Percentiles rank a stretch among this genome's conserved stretches.
Evolutionary conservation across 2,797 vertebrate genomes (phyloP).

Genomic region (Lithobates sylvaticus): DNA sequence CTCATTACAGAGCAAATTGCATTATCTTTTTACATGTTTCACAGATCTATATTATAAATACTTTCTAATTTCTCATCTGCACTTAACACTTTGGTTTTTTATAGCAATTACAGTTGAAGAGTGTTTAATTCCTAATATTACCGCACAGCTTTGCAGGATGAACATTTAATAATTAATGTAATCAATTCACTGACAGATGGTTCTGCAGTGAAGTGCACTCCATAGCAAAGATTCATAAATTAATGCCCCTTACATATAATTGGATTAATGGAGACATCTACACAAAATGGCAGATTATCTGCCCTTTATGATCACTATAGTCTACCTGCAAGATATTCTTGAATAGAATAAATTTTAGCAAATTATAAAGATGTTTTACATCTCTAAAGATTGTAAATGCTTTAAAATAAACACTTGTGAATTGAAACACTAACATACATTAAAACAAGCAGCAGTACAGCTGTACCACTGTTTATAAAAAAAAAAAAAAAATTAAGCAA

Average conservation of each 20-base stretch:
- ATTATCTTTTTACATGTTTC: constrained; percentile 54
- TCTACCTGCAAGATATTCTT: no score
- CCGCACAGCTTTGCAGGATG: constrained; percentile 25
- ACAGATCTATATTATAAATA: constrained; percentile 53
- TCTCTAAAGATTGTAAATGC: no score
- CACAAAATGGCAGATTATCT: constrained; percentile 15
- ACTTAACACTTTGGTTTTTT: constrained; percentile 59
- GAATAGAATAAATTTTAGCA: no score
- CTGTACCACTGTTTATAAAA: no score
- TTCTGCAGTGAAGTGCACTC: constrained; percentile 44
- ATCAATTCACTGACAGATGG: constrained; percentile 56
- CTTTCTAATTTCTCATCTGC: constrained; percentile 56
- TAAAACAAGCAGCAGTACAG: no score
- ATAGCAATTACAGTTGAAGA: constrained; percentile 48
- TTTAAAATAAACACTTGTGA: no score
- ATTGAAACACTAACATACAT: no score
- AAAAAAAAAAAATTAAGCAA: no score
- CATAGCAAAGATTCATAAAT: constrained; percentile 45
- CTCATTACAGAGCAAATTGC: constrained; percentile 59
- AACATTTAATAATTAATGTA: constrained; percentile 59
- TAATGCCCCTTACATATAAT: constrained; percentile 40
- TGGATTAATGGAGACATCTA: constrained; percentile 33
- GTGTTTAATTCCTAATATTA: constrained; percentile 58
- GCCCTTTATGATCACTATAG: no score
- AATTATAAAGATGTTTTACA: no score